A percentile compares a stretch with the other conserved stretches of the same genome.
phyloP scores from a whole-genome alignment of 2,113 vertebrate genomes.

The Arvicanthis niloticus region DNA sequence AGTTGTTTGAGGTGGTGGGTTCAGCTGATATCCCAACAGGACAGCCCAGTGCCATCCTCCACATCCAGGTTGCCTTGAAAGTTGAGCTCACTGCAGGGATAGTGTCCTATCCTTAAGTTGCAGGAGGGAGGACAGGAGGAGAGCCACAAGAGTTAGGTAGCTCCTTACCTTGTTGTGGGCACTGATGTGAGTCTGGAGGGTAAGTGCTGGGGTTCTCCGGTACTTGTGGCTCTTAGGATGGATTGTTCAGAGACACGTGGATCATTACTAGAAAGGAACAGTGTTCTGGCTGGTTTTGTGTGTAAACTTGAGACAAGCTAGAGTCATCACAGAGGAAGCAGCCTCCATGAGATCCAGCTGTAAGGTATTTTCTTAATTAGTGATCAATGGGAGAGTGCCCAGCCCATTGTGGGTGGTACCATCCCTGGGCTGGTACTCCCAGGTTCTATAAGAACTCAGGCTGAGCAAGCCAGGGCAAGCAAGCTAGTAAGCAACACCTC shows the following conservation, averaged over 20 bases:
- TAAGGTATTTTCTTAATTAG: no score
- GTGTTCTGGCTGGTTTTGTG: no score
- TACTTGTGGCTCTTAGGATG: not conserved
- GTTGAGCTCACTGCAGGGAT: not conserved
- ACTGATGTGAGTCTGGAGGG: not conserved
- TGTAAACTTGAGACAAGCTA: no score
- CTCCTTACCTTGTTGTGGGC: not conserved
- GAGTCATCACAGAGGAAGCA: no score
- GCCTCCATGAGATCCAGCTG: no score
- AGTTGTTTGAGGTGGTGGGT: not conserved
- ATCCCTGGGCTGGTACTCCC: no score
- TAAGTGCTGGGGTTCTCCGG: not conserved
- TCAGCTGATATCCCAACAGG: not conserved
- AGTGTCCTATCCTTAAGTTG: not conserved
- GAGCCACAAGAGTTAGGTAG: not conserved
- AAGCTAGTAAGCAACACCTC: no score
- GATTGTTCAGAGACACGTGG: not conserved
- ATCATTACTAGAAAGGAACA: not conserved
- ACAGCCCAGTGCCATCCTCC: not conserved
- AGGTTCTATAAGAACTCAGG: no score
- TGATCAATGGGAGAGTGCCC: no score
- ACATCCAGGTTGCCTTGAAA: not conserved
- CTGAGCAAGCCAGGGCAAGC: no score
- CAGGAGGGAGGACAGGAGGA: not conserved
- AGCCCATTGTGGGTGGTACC: no score